phyloP scores from a whole-genome alignment of 2,113 vertebrate genomes.

The Engystomops pustulosus region DNA sequence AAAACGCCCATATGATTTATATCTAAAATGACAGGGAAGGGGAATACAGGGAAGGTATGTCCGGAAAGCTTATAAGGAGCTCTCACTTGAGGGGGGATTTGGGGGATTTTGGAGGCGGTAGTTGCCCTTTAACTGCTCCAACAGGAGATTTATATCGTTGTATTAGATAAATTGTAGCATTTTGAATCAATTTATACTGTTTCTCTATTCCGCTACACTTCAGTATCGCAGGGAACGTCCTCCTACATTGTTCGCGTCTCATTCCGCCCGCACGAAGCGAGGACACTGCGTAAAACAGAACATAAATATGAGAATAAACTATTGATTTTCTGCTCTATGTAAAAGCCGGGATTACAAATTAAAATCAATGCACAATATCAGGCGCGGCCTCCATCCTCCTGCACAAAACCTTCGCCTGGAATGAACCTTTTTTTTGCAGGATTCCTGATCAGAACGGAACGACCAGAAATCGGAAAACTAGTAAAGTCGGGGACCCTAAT shows the following conservation, averaged over 20 bases:
- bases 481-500: background rate
- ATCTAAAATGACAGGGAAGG: too few species aligned
- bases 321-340: conserved; percentile 41
- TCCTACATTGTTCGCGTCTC: background rate
- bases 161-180: too few species aligned
- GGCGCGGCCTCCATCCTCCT: background rate
- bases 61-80: too few species aligned
- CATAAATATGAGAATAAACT: conserved; percentile 40
- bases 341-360: conserved; percentile 47
- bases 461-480: background rate
- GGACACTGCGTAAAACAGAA: conserved; percentile 33
- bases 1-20: too few species aligned
- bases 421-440: conserved; percentile 6
- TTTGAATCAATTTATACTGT: too few species aligned
- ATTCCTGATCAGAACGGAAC: background rate
- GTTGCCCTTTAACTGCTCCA: too few species aligned
- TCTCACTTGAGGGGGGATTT: too few species aligned
- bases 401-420: conserved; percentile 17
- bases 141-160: too few species aligned
- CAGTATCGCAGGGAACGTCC: too few species aligned
- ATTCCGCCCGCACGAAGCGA: background rate
- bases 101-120: too few species aligned
- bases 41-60: too few species aligned
- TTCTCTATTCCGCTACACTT: too few species aligned
- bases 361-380: conserved; percentile 46